Conservation (phyloP, 2,113 vertebrate species). For the Gorilla gorilla region DNA sequence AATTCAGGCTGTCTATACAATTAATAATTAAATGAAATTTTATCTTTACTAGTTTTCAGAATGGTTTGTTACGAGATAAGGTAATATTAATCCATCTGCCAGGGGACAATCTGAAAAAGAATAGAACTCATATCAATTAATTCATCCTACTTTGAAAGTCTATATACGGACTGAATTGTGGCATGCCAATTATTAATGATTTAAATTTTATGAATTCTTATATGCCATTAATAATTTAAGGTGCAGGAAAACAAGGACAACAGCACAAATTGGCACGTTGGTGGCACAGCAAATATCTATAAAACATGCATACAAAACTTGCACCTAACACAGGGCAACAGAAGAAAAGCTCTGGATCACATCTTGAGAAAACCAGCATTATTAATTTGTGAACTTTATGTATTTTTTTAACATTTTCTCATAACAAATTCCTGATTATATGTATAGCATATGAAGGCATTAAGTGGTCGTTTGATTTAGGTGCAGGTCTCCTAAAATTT, state of each 20-base stretch:
- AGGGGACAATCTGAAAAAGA: conserved; percentile 43
- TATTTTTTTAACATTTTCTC: background rate
- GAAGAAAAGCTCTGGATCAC: conserved; percentile 47
- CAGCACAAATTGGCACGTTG: background rate
- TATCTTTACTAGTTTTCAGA: conserved; percentile 90
- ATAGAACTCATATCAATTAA: conserved; percentile 16
- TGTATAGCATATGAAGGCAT: background rate
- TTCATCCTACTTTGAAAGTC: conserved; percentile 19
- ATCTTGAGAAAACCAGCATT: background rate
- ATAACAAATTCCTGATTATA: background rate
- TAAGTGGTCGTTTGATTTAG: background rate
- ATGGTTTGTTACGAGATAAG: conserved; percentile 80
- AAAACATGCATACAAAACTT: background rate
- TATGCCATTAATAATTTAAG: conserved; percentile 19
- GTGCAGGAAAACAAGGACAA: background rate
- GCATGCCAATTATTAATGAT: background rate
- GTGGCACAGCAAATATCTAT: background rate
- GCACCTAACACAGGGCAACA: background rate
- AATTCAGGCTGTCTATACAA: conserved; percentile 89
- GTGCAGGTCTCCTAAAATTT: background rate
- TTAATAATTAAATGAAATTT: conserved; percentile 99
- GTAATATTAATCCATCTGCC: conserved; percentile 69
- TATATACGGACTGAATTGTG: background rate
- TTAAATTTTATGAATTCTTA: conserved; percentile 46
- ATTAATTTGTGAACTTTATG: conserved; percentile 3